Evolutionary conservation across 2,797 vertebrate species (phyloP), one percentile per base, ranked within the genome.

Genomic region (Crocodylus rhombifer): DNA sequence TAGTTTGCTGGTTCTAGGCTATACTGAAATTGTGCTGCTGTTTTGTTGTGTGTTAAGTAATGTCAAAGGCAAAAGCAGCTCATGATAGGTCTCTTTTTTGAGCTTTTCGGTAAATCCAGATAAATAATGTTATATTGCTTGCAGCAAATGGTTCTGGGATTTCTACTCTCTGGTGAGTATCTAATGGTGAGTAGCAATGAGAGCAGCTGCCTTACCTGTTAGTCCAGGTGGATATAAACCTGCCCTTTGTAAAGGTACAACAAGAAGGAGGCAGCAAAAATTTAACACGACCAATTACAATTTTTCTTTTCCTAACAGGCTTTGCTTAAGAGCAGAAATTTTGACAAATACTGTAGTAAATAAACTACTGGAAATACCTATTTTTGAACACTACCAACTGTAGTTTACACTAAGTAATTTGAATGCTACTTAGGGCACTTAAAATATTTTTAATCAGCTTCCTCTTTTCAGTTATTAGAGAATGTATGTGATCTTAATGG

Each of bases 331-430:
- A 62, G 82, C 64, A 90, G 79, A 7, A 80, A 36, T 76, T 42
- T 69, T 78, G 77, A 82, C 82, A 93, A 94, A 73, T 58, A 14
- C 16, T 67, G n/a, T 85, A 18, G 25, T 92, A 75, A 95, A 82
- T 57, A 81, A 86, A 78, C 62, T 78, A 77, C 80, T 76, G 36
- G 75, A 87, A 92, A 89, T 79, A 75, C 51, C 61, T 17, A n/a
- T 89, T 60, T 93, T 74, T 92, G 81, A 91, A 51, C 77, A 56
- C 82, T 88, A 71, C 57, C 82, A 80, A 33, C 25, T 57, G 23
- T 62, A 65, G 36, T 65, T 84, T 74, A 42, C 33, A 4, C 61
- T 86, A 85, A 62, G 69, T 65, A 75, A 84, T 60, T 26, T 63
- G 6, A 83, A 30, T 57, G n/a, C 67, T 89, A 82, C 82, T 84